phyloP scores from a whole-genome alignment of 2,797 vertebrate species.

The Falco biarmicus region DNA sequence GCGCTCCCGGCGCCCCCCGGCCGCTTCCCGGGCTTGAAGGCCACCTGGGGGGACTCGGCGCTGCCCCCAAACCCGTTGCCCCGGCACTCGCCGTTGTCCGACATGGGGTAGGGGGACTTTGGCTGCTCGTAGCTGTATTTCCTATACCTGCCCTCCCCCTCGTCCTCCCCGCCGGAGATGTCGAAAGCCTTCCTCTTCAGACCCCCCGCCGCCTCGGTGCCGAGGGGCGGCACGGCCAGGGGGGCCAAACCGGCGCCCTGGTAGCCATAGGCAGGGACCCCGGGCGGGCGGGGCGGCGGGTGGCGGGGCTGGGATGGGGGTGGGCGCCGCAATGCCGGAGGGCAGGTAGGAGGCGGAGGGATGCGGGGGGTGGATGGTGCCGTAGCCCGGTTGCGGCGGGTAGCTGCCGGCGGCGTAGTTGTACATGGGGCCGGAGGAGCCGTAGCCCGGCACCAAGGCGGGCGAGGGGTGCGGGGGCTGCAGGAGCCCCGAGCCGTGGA shows the following conservation, averaged over 20 bases:
- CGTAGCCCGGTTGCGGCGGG: constrained; percentile 86
- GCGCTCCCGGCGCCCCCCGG: background rate
- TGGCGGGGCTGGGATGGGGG: constrained; percentile 76
- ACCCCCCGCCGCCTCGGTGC: constrained; percentile 71
- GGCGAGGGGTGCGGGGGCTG: constrained; percentile 87
- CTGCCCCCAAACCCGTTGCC: constrained; percentile 84
- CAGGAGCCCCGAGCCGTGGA: constrained; percentile 76
- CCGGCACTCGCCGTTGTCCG: constrained; percentile 87
- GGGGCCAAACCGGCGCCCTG: constrained; percentile 77
- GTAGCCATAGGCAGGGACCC: constrained; percentile 87
- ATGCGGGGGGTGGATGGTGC: constrained; percentile 83
- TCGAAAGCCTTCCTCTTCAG: constrained; percentile 95
- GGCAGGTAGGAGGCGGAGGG: constrained; percentile 86
- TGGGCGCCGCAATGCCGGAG: constrained; percentile 87
- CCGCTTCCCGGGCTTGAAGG: constrained; percentile 73
- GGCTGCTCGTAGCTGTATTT: constrained; percentile 90
- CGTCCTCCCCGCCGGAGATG: constrained; percentile 83
- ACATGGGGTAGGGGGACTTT: constrained; percentile 84
- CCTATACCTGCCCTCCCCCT: constrained; percentile 85
- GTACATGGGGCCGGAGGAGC: constrained; percentile 87
- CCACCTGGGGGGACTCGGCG: constrained; percentile 67
- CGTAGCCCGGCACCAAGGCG: constrained; percentile 87
- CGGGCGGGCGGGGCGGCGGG: constrained; percentile 78
- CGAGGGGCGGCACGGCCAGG: constrained; percentile 35
- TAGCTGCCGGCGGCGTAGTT: constrained; percentile 88